These are phyloP conservation scores for Endotricha flammealis DNA, from an alignment of 2,888 invertebrate genomes.

Conservation along the genomic window DNA sequence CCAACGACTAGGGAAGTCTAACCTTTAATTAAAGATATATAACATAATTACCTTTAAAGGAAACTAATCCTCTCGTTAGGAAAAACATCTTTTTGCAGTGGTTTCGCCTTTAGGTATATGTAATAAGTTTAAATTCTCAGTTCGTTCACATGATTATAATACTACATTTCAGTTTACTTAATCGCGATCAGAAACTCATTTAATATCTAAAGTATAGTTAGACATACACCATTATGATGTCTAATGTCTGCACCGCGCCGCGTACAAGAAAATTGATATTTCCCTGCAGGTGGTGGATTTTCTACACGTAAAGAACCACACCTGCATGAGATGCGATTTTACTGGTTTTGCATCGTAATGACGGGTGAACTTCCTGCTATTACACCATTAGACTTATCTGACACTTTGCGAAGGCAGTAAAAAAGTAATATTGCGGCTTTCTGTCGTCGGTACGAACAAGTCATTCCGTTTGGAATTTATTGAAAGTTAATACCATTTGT, in stretches of 20 bases:
- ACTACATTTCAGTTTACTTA: too few species aligned
- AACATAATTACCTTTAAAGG: too few species aligned
- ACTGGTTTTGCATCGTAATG: slow-evolving; percentile 43
- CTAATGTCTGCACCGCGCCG: neutral
- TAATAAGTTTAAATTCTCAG: too few species aligned
- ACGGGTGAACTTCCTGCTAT: slow-evolving; percentile 35
- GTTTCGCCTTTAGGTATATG: too few species aligned
- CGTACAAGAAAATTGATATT: slow-evolving; percentile 55
- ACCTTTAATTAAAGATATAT: too few species aligned
- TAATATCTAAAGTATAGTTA: too few species aligned
- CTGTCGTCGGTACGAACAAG: neutral
- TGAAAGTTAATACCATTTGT: too few species aligned
- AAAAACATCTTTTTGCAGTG: too few species aligned
- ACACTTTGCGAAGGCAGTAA: slow-evolving; percentile 2
- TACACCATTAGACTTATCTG: slow-evolving; percentile 11
- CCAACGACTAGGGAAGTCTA: too few species aligned
- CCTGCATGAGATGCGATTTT: slow-evolving; percentile 36
- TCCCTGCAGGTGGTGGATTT: slow-evolving; percentile 60
- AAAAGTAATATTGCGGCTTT: slow-evolving; percentile 4
- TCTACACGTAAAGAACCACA: slow-evolving; percentile 49
- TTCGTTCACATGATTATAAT: too few species aligned
- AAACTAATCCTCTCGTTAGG: too few species aligned
- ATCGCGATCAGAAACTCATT: too few species aligned
- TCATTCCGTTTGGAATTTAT: slow-evolving; percentile 5
- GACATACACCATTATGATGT: neutral